Base-by-base conservation (phyloP, 2,888 invertebrate species). In the Arctia plantaginis region DNA sequence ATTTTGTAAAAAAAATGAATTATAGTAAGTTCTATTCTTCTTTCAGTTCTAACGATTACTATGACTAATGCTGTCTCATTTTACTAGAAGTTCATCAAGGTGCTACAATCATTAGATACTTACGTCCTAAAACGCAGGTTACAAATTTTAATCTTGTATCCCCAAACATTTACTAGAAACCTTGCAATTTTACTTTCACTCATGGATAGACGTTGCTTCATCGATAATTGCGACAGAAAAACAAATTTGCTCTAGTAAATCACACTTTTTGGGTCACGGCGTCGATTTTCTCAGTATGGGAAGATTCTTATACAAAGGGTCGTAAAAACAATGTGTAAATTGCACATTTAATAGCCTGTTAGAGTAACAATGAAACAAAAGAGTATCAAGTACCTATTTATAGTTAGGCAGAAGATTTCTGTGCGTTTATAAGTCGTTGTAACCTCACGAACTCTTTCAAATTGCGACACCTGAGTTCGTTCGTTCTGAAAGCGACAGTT, bases 241-340 rank as follows among this genome's bases (percentile, higher is more conserved):
- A 86, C 83, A 81, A 70, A 73, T 68, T 70, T 69, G 79, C 77
- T 78, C 77, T 59, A 78, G 65, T 79, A 76, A 79, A 81, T 78
- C 71, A 77, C 55, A 64, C 33, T 80, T 86, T 86, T 84, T 82
- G 72, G 87, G 87, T 85, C 87, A 85, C 71, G 84, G 84, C 71
- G 78, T 33, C 68, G 67, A 72, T 76, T 73, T 59, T 69, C 73
- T 70, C 72, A 23, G 75, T 79, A 82, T 82, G 84, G 78, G 85
- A 85, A 81, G 80, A 85, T 82, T 74, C 47, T n/a, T 74, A 81
- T 73, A 85, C 82, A 85, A 85, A 82, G 74, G 69, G 20, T 59
- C 62, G 64, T 79, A 72, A 79, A 79, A 77, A 83, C 73, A 69
- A 72, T 76, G 64, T 75, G 33, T 35, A 69, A 66, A 73, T 41